These are phyloP conservation scores for Siniperca scherzeri DNA, from an alignment of 2,797 vertebrate genomes.

Conservation along the genomic window DNA sequence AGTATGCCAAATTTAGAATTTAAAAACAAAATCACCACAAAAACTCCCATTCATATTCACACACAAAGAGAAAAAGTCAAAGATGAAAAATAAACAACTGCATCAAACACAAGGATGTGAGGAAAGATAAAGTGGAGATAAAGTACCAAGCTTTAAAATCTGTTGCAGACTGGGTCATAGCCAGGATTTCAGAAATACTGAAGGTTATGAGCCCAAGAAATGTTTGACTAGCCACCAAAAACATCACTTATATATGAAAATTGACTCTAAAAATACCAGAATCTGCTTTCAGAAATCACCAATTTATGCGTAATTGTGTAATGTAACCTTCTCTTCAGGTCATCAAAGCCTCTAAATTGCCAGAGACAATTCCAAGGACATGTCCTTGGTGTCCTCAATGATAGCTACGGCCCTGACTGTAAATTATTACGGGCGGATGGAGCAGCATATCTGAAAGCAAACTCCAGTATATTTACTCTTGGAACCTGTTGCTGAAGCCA, in stretches of 20 bases:
- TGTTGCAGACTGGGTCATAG: not conserved
- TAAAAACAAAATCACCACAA: slow-evolving; percentile 1
- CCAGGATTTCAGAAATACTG: not conserved
- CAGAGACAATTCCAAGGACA: not conserved
- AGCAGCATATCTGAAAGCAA: slow-evolving; percentile 24
- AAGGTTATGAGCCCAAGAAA: not conserved
- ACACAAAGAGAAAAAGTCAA: not conserved
- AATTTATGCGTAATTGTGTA: not conserved
- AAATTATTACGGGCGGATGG: slow-evolving; percentile 3
- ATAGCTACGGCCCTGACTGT: not conserved
- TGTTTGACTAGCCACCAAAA: not conserved
- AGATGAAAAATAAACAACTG: not conserved
- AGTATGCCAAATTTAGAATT: not conserved
- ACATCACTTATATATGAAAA: not conserved
- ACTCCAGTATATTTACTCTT: slow-evolving; percentile 1
- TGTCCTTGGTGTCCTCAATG: not conserved
- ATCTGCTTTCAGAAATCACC: not conserved
- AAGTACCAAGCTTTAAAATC: not conserved
- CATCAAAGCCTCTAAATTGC: not conserved
- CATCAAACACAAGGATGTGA: not conserved
- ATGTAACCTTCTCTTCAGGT: not conserved
- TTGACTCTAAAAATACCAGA: not conserved
- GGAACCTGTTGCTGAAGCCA: slow-evolving; percentile 6
- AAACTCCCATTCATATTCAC: not conserved
- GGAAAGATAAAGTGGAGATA: not conserved